Conservation (phyloP, 2,888 invertebrate species). For the Mythimna vitellina region DNA sequence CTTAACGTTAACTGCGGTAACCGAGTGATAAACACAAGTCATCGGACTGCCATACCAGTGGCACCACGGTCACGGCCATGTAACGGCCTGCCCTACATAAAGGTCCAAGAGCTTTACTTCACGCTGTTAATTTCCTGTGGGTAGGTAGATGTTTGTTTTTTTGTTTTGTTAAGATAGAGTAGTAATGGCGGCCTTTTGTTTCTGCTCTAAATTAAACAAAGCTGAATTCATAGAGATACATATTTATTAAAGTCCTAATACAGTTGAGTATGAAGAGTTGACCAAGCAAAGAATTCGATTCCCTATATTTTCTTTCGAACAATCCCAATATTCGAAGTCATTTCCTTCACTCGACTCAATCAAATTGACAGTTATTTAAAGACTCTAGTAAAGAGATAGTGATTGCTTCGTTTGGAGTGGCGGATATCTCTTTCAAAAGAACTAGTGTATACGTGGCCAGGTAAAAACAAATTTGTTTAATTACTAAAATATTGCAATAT, state of each 20-base stretch:
- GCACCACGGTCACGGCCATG: constrained; percentile 83
- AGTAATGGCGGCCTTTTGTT: constrained; percentile 3
- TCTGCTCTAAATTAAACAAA: not conserved
- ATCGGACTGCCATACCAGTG: constrained; percentile 64
- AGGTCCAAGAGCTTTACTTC: constrained; percentile 72
- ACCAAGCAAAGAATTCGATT: no score
- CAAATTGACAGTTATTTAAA: not conserved
- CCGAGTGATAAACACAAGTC: constrained; percentile 70
- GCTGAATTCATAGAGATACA: no score
- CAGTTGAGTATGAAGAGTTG: no score
- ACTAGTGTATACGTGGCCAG: not conserved
- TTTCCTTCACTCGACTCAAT: not conserved
- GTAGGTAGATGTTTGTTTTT: constrained; percentile 1
- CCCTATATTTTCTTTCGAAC: no score
- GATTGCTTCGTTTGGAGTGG: not conserved
- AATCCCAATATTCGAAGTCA: not conserved
- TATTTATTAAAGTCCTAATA: no score
- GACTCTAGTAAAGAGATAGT: no score
- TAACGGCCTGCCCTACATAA: constrained; percentile 87
- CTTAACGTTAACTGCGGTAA: constrained; percentile 62
- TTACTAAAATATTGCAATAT: not conserved
- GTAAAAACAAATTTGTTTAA: not conserved
- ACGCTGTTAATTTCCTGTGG: constrained; percentile 50
- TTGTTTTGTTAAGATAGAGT: not conserved
- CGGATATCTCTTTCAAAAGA: not conserved